A percentile compares a stretch with the other conserved stretches of the same genome.
phyloP scores from a whole-genome alignment of 2,888 invertebrate species.

The Orthonevra nobilis region DNA sequence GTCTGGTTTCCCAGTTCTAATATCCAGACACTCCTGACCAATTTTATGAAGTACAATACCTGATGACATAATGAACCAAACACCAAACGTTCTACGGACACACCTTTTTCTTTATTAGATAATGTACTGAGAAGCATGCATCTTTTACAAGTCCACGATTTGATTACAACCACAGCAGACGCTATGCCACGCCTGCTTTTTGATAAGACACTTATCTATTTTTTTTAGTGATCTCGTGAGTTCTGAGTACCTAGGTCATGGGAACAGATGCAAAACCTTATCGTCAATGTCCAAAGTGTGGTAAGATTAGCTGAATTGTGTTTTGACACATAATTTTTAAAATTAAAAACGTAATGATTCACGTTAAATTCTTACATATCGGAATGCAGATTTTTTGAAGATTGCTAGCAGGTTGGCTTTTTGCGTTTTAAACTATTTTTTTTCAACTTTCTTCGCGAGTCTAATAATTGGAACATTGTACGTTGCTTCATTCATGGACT shows the following conservation, averaged over 20 bases:
- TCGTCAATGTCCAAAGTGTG: not conserved
- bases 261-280: not conserved
- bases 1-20: not conserved
- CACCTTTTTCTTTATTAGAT: not conserved
- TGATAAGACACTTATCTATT: slow-evolving; percentile 10
- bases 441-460: no score
- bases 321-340: not conserved
- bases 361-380: not conserved
- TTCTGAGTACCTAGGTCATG: not conserved
- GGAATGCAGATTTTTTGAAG: not conserved
- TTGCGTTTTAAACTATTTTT: not conserved
- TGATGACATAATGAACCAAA: not conserved
- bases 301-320: not conserved
- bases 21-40: not conserved
- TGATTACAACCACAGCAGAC: slow-evolving; percentile 1
- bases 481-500: no score
- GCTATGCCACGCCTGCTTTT: slow-evolving; percentile 8
- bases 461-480: no score
- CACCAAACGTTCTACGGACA: not conserved
- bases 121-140: not conserved
- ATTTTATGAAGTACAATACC: not conserved
- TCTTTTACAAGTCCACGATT: slow-evolving; percentile 16
- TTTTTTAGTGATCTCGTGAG: not conserved
- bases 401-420: not conserved
- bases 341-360: not conserved